Evolutionary conservation across 2,113 vertebrate genomes (phyloP).

Genomic region (Arenaria interpres): DNA sequence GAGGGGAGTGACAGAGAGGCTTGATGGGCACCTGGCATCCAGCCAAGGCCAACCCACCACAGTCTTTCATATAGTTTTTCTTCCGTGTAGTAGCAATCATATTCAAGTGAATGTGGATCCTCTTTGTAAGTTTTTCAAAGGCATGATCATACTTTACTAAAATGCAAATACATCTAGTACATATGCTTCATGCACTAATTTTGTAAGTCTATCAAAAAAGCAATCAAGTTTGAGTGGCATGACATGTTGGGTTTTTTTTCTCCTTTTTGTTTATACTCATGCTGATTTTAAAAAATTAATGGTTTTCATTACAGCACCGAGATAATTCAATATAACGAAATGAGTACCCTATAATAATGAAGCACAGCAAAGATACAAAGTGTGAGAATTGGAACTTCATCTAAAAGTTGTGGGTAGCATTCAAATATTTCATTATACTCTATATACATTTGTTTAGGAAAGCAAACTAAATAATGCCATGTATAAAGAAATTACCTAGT

Average conservation of each 20-base stretch:
- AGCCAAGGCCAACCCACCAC: neutral
- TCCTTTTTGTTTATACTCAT: constrained; percentile 38
- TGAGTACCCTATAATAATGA: neutral
- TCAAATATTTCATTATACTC: constrained; percentile 10
- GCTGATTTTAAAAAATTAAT: constrained; percentile 34
- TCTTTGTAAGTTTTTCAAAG: constrained; percentile 15
- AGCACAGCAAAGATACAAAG: constrained; percentile 12
- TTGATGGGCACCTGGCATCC: neutral
- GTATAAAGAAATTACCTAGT: neutral
- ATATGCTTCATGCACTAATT: constrained; percentile 29
- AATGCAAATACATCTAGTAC: constrained; percentile 24
- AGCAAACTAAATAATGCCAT: neutral
- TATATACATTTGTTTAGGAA: neutral
- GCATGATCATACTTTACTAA: neutral
- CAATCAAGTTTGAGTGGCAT: constrained; percentile 53
- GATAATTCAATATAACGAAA: constrained; percentile 31
- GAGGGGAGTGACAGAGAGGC: neutral
- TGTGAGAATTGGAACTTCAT: neutral
- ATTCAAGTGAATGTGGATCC: neutral
- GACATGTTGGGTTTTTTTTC: neutral
- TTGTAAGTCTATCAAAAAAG: constrained; percentile 46
- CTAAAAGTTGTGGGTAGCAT: neutral
- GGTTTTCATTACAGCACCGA: constrained; percentile 1
- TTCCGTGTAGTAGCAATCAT: neutral
- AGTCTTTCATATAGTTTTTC: neutral